These are phyloP conservation scores for Tachina grossa DNA, from an alignment of 2,888 invertebrate species.

Conservation along the genomic window DNA sequence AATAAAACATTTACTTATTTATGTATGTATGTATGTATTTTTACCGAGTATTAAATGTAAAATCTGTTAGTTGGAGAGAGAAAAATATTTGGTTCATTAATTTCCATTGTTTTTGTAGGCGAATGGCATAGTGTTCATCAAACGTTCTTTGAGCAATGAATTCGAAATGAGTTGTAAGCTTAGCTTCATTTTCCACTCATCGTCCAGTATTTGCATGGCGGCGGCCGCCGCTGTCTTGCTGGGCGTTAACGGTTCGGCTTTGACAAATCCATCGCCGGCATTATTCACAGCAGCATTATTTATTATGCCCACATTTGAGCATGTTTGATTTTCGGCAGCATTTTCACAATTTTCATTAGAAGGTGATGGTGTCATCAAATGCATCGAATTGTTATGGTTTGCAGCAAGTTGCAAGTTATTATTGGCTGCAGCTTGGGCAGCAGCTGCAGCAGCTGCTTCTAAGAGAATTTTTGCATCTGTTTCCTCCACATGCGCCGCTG, in stretches of 20 bases:
- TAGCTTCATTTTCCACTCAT: slow-evolving; percentile 83
- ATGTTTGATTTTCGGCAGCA: slow-evolving; percentile 61
- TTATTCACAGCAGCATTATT: slow-evolving; percentile 32
- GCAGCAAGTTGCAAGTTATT: slow-evolving; percentile 54
- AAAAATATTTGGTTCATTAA: slow-evolving; percentile 6
- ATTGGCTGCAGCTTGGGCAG: slow-evolving; percentile 70
- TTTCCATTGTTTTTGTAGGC: slow-evolving; percentile 81
- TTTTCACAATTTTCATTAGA: slow-evolving; percentile 56
- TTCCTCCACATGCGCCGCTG: slow-evolving; percentile 78
- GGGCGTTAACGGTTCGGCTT: slow-evolving; percentile 77
- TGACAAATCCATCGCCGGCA: slow-evolving; percentile 50
- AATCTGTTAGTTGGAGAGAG: neutral
- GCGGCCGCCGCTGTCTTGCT: slow-evolving; percentile 67
- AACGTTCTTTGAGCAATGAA: slow-evolving; percentile 82
- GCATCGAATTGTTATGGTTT: neutral
- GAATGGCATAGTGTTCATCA: slow-evolving; percentile 82
- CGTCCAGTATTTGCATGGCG: slow-evolving; percentile 76
- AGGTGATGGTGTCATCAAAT: neutral
- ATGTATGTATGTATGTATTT: too few species aligned
- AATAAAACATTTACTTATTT: slow-evolving; percentile 51
- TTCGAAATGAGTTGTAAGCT: slow-evolving; percentile 82
- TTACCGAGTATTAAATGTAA: neutral
- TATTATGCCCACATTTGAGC: neutral
- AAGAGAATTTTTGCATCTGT: slow-evolving; percentile 75
- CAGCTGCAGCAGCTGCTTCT: slow-evolving; percentile 74